Percentiles rank a stretch among this genome's conserved stretches.
Conservation (phyloP, 2,888 invertebrate species). For the Orgyia antiqua region DNA sequence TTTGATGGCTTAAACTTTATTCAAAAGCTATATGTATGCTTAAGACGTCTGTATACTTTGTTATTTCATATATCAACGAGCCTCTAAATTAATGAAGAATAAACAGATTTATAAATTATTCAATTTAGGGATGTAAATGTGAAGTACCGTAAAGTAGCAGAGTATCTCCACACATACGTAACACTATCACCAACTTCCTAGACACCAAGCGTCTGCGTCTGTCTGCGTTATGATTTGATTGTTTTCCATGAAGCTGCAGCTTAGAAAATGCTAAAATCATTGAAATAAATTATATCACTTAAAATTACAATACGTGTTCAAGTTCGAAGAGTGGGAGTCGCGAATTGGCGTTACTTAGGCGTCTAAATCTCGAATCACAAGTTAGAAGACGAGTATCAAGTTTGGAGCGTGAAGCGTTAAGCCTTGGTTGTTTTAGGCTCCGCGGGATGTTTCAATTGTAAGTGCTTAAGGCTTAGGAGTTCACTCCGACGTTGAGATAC, state of each 20-base stretch:
- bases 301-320: no score
- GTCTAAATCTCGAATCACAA: slow-evolving; percentile 67
- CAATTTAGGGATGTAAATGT: no score
- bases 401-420: slow-evolving; percentile 63
- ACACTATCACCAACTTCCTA: slow-evolving; percentile 40
- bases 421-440: slow-evolving; percentile 61
- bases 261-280: slow-evolving; percentile 24
- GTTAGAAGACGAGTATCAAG: slow-evolving; percentile 66
- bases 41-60: no score
- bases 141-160: no score
- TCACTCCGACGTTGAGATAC: slow-evolving; percentile 45
- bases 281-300: slow-evolving; percentile 33
- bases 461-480: slow-evolving; percentile 62
- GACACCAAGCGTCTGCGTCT: slow-evolving; percentile 44
- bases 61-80: no score
- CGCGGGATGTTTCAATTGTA: slow-evolving; percentile 63
- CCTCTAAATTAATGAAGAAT: no score
- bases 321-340: no score
- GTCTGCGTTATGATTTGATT: slow-evolving; percentile 43
- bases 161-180: no score
- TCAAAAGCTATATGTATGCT: no score
- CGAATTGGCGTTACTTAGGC: slow-evolving; percentile 71
- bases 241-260: no score
- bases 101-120: no score
- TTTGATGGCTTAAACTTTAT: slow-evolving; percentile 50